These are phyloP conservation scores for Diglossa cyanea DNA, from an alignment of 2,797 vertebrate genomes.

Conservation along the genomic window DNA sequence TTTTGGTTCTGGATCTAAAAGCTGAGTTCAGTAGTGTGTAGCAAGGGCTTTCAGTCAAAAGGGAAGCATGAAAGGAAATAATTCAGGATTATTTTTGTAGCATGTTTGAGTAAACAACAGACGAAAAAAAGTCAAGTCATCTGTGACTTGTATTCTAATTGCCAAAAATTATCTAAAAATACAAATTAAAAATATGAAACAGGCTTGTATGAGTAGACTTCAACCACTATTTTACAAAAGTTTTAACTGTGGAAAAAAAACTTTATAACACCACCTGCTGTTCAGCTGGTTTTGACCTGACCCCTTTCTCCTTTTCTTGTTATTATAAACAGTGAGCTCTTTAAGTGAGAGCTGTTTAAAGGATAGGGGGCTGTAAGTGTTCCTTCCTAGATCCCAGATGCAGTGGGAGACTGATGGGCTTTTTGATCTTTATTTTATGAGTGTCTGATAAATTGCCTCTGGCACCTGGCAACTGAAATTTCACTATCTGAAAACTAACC, in stretches of 20 bases:
- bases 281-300: slow-evolving; percentile 79
- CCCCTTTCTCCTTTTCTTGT: slow-evolving; percentile 82
- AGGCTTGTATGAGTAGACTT: slow-evolving; percentile 1
- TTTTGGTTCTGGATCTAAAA: slow-evolving; percentile 63
- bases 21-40: not conserved
- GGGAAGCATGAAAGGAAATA: slow-evolving; percentile 31
- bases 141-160: slow-evolving; percentile 30
- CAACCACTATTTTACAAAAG: slow-evolving; percentile 59
- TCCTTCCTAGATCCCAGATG: slow-evolving; percentile 81
- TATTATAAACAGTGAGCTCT: slow-evolving; percentile 88
- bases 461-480: slow-evolving; percentile 84
- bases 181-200: slow-evolving; percentile 58
- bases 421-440: slow-evolving; percentile 84
- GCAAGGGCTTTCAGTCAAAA: slow-evolving; percentile 39
- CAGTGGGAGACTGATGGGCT: slow-evolving; percentile 72
- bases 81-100: slow-evolving; percentile 42
- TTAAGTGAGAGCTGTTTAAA: slow-evolving; percentile 87
- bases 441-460: slow-evolving; percentile 81
- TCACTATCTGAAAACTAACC: slow-evolving; percentile 81
- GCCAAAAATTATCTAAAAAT: slow-evolving; percentile 50
- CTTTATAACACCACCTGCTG: slow-evolving; percentile 82
- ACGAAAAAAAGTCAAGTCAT: slow-evolving; percentile 15
- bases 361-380: slow-evolving; percentile 75
- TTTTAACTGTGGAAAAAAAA: slow-evolving; percentile 61
- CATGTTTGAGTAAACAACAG: slow-evolving; percentile 5